Evolutionary conservation across 2,888 invertebrate genomes (phyloP), one percentile per base, ranked within the genome.

Genomic region (Drosophila macrospina): DNA sequence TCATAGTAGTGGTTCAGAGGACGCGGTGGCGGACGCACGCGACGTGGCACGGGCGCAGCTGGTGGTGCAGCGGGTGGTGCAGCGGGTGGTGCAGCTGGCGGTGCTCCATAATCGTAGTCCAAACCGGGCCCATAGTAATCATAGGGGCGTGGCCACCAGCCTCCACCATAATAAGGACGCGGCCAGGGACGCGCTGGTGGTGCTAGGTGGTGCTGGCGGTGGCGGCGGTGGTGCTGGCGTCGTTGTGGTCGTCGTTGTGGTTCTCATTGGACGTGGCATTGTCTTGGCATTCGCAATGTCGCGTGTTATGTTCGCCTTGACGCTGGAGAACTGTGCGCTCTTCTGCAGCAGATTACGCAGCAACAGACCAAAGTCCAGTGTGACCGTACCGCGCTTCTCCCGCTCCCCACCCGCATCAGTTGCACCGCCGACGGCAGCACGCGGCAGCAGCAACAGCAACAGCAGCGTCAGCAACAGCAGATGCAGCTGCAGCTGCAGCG

Each of bases 341-440:
- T 90, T 89, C 26, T 86, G 74, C 54, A 90, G 68, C 20, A 90
- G 44, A 70, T 86, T 90, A 7, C 90, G 88, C 42, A 90, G 61
- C 37, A 91, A 47, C 20, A 74, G 28, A 2, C 90, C 89, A 45
- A 85, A 74, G 30, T 91, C 91, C 26, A 90, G 66, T 41, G 83
- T 88, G 61, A 90, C 74, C 1, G 86, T 62, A 52, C 73, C 85
- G n/a, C 91, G 87, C 8, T 78, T 89, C 5, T 61, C 70, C 4
- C 90, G 86, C 30, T 52, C 16, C 0, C 11, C 11, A 51, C 34
- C 42, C 32, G 11, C 8, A 20, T 20, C 30, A 13, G 20, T 54
- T 37, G 7, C 34, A n/a, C 11, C 41, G 10, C 5, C 20, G 32
- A 8, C 13, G 4, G 69, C 13, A 2, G 6, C 20, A 20, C 54